Conservation (phyloP, 1,140 invertebrate species). For the Drosophila burlai region DNA sequence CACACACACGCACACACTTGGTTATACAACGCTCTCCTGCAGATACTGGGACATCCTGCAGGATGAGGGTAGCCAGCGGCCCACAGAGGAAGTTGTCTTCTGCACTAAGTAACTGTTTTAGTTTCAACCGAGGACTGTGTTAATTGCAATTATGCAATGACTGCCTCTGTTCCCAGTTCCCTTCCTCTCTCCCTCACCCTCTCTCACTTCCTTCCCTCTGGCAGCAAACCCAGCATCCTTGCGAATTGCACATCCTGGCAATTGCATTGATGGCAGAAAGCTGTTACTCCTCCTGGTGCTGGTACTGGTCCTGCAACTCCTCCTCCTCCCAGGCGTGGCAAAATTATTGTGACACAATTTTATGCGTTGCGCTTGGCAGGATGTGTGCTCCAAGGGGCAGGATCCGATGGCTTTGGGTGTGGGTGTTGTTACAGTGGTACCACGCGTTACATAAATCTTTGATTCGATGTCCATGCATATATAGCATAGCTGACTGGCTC, state of each 20-base stretch:
- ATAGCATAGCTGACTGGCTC: not conserved
- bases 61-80: constrained; percentile 24
- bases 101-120: constrained; percentile 72
- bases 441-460: constrained; percentile 39
- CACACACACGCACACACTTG: constrained; percentile 24
- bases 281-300: constrained; percentile 8
- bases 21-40: too few species aligned
- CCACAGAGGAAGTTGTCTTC: constrained; percentile 59
- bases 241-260: constrained; percentile 69
- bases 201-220: not conserved
- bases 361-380: constrained; percentile 66
- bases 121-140: constrained; percentile 57
- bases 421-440: constrained; percentile 25
- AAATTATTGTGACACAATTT: constrained; percentile 83
- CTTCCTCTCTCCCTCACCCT: not conserved
- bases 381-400: constrained; percentile 25
- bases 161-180: constrained; percentile 18
- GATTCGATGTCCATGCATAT: constrained; percentile 35
- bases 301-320: not conserved
- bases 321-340: constrained; percentile 54
- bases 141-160: constrained; percentile 82
- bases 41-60: constrained; percentile 26
- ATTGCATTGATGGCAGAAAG: constrained; percentile 62
- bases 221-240: constrained; percentile 42
- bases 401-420: not conserved